Evolutionary conservation across 1,140 invertebrate genomes (phyloP), one percentile per base, ranked within the genome.

Genomic region (Hypsibius dujardini): DNA sequence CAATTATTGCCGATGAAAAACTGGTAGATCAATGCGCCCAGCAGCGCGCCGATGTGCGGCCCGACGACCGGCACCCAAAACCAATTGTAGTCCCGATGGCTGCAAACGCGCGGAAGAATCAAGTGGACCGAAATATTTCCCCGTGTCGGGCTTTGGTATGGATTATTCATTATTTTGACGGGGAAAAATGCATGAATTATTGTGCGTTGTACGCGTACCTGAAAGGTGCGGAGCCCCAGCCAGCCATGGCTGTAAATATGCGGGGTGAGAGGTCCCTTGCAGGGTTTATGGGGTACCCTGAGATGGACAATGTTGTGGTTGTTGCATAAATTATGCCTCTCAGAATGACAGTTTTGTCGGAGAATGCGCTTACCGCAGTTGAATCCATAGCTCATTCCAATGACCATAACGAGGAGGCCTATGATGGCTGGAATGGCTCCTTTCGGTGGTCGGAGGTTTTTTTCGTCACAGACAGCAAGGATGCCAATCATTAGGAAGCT

Each of bases 221-320:
- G 75, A 86, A 86, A 1, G 80, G 76, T 50, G 79, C 77, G 59
- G 72, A 71, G 1, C 83, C 84, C 80, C 84, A 85, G 7, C 84
- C 84, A 62, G 80, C 80, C 2, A 84, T 74, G 1, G 79, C 74
- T 0, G 81, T 82, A 74, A 86, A 85, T 7, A 85, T 72, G 60
- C 85, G 76, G 1, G 85, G 86, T 0, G 81, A 79, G 2, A 86
- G 76, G 76, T 86, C 85, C 69, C 85, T 76, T 3, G 85, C 85
- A 7, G 85, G 85, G 77, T 86, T 86, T 70, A 87, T 79, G 1
- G 84, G 82, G 71, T 83, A 85, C 42, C 84, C 50, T 56, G n/a
- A 12, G n/a, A 0, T 28, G 28, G 28, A 28, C 28, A 28, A 28
- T 28, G 28, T 28, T 28, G 28, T 28, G 28, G 28, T 28, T 28